Evolutionary conservation across 2,888 invertebrate species (phyloP), one percentile per base, ranked within the genome.

Genomic region (Malthinus seriepunctatus): DNA sequence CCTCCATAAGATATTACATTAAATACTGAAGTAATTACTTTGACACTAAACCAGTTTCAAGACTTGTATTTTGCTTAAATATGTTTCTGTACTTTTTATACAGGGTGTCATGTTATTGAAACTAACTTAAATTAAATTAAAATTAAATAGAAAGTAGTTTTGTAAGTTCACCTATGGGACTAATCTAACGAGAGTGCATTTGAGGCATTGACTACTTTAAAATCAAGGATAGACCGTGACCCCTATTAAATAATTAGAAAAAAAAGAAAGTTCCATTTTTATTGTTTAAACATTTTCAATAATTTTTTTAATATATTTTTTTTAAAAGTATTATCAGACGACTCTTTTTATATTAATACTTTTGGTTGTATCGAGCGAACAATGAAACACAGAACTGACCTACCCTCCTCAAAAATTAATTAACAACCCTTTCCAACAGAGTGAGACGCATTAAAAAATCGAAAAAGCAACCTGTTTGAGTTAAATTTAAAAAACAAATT

Each of bases 211-310:
- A 45, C 53, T 53, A 47, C 46, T 53, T 56, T 31, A 3, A 23
- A 37, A 10, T 37, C 34, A 38, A 55, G 15, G 39, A 38, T 54
- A 34, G 54, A 50, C 59, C 59, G 15, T 59, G 59, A 59, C 59
- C 59, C 48, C 39, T 39, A 51, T 55, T 39, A 51, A 35, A 46
- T 50, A 54, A 23, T 23, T 54, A 55, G 47, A 55, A 59, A 55
- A 59, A 32, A 31, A 50, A 54, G 54, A 59, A 50, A 54, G 50
- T 54, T 23, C 23, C 3, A 23, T 23, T 23, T 42, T 42, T 10
- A 35, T 10, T 10, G 5, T 35, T 35, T 35, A 35, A 35, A 6
- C 6, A n/a, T n/a, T n/a, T 35, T 11, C 37, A 35, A 10, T 23
- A 23, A 23, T 23, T 23, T 3, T n/a, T 23, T 23, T 3, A 23